phyloP scores from a whole-genome alignment of 2,797 vertebrate genomes.

The Bufotes viridis region DNA sequence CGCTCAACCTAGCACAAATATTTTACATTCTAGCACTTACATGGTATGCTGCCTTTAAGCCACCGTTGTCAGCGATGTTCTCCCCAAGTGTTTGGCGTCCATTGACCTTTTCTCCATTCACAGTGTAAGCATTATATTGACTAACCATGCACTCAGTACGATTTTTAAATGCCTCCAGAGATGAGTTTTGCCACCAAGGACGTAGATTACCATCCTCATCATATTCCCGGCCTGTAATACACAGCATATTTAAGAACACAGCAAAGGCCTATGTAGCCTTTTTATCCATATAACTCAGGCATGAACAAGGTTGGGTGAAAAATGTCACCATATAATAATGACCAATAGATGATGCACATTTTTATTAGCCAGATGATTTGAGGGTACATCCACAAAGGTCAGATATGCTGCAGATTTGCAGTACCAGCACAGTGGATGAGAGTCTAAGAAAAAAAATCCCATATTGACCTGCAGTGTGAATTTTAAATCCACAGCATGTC shows the following conservation, averaged over 20 bases:
- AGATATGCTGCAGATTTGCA: too few species aligned
- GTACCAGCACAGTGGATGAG: too few species aligned
- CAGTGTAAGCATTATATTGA: constrained; percentile 86
- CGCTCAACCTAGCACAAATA: background rate
- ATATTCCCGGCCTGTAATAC: constrained; percentile 86
- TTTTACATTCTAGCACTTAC: constrained; percentile 73
- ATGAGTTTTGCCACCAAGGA: constrained; percentile 96
- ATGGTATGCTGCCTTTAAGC: constrained; percentile 93
- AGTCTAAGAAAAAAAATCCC: too few species aligned
- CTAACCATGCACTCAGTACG: constrained; percentile 92
- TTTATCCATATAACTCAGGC: background rate
- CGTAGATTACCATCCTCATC: constrained; percentile 95
- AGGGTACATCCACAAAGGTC: too few species aligned
- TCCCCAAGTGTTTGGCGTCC: constrained; percentile 95
- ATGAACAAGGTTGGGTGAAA: background rate
- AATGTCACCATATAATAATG: background rate
- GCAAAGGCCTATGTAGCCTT: background rate
- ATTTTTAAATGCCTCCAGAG: constrained; percentile 89
- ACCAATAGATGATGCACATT: background rate
- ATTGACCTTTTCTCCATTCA: constrained; percentile 90
- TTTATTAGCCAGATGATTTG: background rate
- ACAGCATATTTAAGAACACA: background rate
- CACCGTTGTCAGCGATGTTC: constrained; percentile 96
- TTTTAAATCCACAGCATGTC: too few species aligned
- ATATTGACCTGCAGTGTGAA: too few species aligned